phyloP scores from a whole-genome alignment of 2,113 vertebrate species.

The Eptatretus burgeri region DNA sequence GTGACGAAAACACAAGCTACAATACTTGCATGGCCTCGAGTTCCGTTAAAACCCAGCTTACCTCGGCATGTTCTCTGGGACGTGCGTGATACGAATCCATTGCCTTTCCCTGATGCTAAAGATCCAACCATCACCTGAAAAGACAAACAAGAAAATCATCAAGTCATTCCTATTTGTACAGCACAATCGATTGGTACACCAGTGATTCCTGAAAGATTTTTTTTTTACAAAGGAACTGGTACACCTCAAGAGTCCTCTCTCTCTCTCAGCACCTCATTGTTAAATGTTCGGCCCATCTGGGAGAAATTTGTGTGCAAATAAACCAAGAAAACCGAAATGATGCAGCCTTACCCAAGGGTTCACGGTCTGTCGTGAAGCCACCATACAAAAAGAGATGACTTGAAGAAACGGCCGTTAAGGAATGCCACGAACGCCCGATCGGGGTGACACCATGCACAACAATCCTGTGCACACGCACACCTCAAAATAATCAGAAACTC shows the following conservation, averaged over 20 bases:
- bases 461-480: conserved; percentile 18
- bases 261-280: too few species aligned
- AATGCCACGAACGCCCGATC: conserved; percentile 66
- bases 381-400: conserved; percentile 81
- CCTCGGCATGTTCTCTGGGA: conserved; percentile 50
- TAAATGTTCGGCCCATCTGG: too few species aligned
- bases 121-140: conserved; percentile 66
- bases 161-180: not conserved
- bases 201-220: too few species aligned
- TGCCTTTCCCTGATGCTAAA: conserved; percentile 59
- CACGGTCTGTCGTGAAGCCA: conserved; percentile 74
- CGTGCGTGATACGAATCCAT: conserved; percentile 59
- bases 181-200: too few species aligned
- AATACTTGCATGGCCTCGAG: not conserved
- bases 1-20: not conserved
- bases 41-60: conserved; percentile 13
- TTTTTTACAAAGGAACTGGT: too few species aligned
- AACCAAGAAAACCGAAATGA: conserved; percentile 1
- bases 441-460: conserved; percentile 22
- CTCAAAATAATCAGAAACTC: too few species aligned
- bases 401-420: conserved; percentile 44
- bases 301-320: conserved; percentile 5
- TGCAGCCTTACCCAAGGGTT: conserved; percentile 48
- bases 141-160: conserved; percentile 1
- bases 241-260: too few species aligned